These are phyloP conservation scores for Mormyrus proboscirostris DNA, from an alignment of 2,797 vertebrate species.

Conservation along the genomic window DNA sequence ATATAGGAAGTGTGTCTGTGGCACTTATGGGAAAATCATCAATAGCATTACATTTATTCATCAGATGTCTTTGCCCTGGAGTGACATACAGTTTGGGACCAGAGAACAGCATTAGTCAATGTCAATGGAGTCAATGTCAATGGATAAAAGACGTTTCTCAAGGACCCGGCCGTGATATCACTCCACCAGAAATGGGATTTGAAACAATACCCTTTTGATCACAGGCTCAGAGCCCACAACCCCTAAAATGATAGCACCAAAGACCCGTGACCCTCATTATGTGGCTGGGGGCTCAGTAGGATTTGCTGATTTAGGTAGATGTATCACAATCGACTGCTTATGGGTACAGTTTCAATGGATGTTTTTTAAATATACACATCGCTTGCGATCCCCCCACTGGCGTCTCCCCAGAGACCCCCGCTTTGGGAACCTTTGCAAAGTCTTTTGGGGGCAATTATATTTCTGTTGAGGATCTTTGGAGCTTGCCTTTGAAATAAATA, in stretches of 20 bases:
- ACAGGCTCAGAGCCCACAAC: neutral
- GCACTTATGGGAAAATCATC: neutral
- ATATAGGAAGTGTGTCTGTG: neutral
- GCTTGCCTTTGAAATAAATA: neutral
- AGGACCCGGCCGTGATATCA: neutral
- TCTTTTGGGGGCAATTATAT: neutral
- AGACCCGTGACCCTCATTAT: neutral
- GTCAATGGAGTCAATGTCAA: neutral
- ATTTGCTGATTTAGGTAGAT: neutral
- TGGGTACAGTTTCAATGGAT: neutral
- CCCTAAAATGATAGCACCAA: neutral
- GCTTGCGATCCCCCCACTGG: neutral
- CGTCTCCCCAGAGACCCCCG: neutral
- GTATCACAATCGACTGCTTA: neutral
- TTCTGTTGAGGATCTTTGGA: neutral
- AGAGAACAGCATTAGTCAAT: neutral
- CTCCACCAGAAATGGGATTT: neutral
- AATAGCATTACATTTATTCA: neutral
- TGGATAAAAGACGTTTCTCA: neutral
- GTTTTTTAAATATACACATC: neutral
- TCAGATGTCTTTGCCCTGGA: neutral
- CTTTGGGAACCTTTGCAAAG: neutral
- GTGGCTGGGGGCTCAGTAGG: neutral
- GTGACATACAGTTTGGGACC: neutral
- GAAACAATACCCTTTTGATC: neutral